Base-by-base conservation (phyloP, 2,797 vertebrate species). In the Potorous gilbertii region DNA sequence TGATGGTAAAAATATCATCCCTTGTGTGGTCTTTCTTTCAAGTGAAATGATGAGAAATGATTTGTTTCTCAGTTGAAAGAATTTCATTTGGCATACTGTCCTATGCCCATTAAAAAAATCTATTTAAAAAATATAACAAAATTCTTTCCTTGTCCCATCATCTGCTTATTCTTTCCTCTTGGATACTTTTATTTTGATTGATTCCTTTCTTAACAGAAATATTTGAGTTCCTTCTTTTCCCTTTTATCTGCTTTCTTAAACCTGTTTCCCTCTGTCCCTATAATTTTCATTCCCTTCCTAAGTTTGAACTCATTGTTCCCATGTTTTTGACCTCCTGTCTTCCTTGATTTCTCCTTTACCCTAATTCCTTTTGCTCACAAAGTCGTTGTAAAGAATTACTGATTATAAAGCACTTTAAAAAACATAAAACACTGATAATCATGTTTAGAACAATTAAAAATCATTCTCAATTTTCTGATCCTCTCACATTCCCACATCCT, bases 361-460 rank as follows among this genome's bases (percentile, higher is more conserved):
- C 5, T 90, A 50, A 93, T 18, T 87, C 54, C 18, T 56, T 40
- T 10, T n/a, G 13, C 92, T 93, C 3, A 54, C 34, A 55, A 87
- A 0, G 2, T 54, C 90, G 6, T 57, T 94, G 90, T 90, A 92
- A 97, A 40, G 56, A 92, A 90, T 91, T 90, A 24, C 40, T 94
- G 12, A 92, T 62, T 46, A 28, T 9, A 90, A 94, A 62, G 18
- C 40, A 91, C 9, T 81, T 95, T 93, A 90, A 31, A 54, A 94
- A 91, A 81, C 55, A 54, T 16, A 34, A 90, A 94, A 52, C 91
- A 91, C 1, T 8, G 31, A 94, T 90, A 55, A 95, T 24, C 21
- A 96, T 27, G 21, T 40, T 96, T 52, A 89, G 31, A n/a, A 95
- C 55, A 93, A 93, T 95, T 92, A 46, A 96, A 92, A 55, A 18